Base-by-base conservation (phyloP, 1,140 invertebrate species). In the Chrysomallon squamiferum region DNA sequence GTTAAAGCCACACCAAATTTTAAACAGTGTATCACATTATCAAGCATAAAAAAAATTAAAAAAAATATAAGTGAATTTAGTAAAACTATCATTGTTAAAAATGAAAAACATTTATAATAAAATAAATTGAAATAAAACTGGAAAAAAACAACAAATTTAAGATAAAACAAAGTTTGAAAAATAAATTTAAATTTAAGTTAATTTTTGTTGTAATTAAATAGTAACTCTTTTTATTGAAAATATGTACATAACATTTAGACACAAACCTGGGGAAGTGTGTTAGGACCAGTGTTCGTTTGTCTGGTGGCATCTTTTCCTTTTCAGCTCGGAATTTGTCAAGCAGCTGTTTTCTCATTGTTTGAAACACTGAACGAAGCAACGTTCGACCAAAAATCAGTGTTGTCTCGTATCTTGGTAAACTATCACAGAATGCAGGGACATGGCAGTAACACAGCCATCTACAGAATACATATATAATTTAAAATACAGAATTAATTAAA, bases 371-470 rank as follows among this genome's bases (percentile, higher is more conserved):
- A 25, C 92, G 87, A 1, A 97, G 86, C 25, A 97, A 86, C 0
- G 92, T 93, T 25, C 92, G 88, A 0, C 95, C 96, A 87, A 98
- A 98, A 4, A 96, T 93, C 6, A 92, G 84, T 0, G 95, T 93
- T 0, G 93, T 95, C 58, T 97, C 95, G 77, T 92, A 94, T 83
- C 95, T 93, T 0, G 91, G 91, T 32, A 98, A 84, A 3, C 95
- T 96, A 85, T 97, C 95, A 79, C 95, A 98, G 83, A 97, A 95
- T 9, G 93, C 92, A 15, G 95, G 95, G 4, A 97, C 93, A 85
- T 96, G 93, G 78, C 95, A 97, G 79, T 95, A 97, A 15, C 96
- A 94, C 29, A 98, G 85, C 95, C 96, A 98, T 72, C 95, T 93
- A 71, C 0, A 67, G 67, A 45, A 35, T 29, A 15, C 54, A 57